Conservation (phyloP, 1,140 invertebrate species). For the Drosophila santomea region DNA sequence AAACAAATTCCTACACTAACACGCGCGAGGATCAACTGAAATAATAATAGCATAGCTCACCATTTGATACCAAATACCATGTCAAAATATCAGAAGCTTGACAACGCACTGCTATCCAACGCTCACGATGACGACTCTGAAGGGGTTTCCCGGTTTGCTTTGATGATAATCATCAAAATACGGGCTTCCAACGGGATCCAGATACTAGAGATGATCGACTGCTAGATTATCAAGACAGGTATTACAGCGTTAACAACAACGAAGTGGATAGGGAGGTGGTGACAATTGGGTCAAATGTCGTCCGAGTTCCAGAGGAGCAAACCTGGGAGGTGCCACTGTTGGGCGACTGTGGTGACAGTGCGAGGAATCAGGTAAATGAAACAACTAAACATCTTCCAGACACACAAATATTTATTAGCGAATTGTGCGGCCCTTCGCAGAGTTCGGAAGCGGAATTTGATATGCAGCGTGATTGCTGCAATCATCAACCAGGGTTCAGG, state of each 20-base stretch:
- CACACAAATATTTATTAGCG: slow-evolving; percentile 57
- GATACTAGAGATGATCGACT: slow-evolving; percentile 19
- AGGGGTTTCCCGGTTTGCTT: slow-evolving; percentile 58
- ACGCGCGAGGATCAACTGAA: too few species aligned
- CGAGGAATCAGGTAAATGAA: slow-evolving; percentile 41
- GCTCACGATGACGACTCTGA: slow-evolving; percentile 63
- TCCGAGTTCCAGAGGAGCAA: slow-evolving; percentile 56
- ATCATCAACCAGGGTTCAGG: slow-evolving; percentile 64
- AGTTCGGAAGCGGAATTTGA: slow-evolving; percentile 26
- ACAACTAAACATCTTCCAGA: slow-evolving; percentile 10
- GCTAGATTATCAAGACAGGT: slow-evolving; percentile 47
- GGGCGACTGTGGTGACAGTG: slow-evolving; percentile 36
- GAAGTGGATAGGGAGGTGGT: slow-evolving; percentile 7
- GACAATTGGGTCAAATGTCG: slow-evolving; percentile 1
- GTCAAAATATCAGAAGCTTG: slow-evolving; percentile 78
- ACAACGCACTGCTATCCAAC: slow-evolving; percentile 39
- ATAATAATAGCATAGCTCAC: too few species aligned
- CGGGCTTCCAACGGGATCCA: slow-evolving; percentile 18
- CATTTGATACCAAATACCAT: slow-evolving; percentile 29
- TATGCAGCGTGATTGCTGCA: slow-evolving; percentile 43
- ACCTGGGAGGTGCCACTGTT: slow-evolving; percentile 77
- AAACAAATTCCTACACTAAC: too few species aligned
- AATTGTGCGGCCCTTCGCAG: slow-evolving; percentile 45
- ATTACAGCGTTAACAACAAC: slow-evolving; percentile 25
- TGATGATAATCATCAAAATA: slow-evolving; percentile 47